A percentile compares a stretch with the other conserved stretches of the same genome.
Conservation (phyloP, 2,797 vertebrate species). For the Cephalopachus bancanus region DNA sequence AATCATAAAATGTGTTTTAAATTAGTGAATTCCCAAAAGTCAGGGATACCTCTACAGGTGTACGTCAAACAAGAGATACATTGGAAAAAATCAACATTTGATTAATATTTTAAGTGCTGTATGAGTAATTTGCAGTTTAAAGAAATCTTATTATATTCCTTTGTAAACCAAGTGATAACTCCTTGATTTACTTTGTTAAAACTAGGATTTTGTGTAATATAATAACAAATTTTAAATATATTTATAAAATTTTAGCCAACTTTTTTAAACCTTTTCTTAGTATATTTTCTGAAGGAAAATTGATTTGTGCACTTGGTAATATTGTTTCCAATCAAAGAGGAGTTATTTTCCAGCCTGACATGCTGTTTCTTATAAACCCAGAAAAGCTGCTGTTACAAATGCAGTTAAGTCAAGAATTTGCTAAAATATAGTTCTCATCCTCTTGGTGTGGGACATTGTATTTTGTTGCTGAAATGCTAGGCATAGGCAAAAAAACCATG, state of each 20-base stretch:
- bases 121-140: neutral
- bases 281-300: neutral
- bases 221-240: neutral
- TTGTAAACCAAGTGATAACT: neutral
- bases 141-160: neutral
- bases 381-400: neutral
- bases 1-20: slow-evolving; percentile 24
- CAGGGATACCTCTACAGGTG: neutral
- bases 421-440: neutral
- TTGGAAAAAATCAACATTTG: neutral
- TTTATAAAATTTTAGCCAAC: neutral
- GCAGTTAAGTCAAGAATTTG: neutral
- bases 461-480: neutral
- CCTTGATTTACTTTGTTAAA: slow-evolving; percentile 37
- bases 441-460: neutral
- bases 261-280: neutral
- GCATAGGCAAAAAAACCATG: neutral
- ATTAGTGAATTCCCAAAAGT: neutral
- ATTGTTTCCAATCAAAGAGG: neutral
- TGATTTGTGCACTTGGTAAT: neutral
- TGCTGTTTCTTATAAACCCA: neutral
- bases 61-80: neutral
- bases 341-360: neutral
- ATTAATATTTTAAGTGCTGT: neutral
- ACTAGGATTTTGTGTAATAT: neutral